A percentile compares a stretch with the other conserved stretches of the same genome.
Evolutionary conservation across 2,888 invertebrate genomes (phyloP).

Genomic region (Saturnia pavonia): DNA sequence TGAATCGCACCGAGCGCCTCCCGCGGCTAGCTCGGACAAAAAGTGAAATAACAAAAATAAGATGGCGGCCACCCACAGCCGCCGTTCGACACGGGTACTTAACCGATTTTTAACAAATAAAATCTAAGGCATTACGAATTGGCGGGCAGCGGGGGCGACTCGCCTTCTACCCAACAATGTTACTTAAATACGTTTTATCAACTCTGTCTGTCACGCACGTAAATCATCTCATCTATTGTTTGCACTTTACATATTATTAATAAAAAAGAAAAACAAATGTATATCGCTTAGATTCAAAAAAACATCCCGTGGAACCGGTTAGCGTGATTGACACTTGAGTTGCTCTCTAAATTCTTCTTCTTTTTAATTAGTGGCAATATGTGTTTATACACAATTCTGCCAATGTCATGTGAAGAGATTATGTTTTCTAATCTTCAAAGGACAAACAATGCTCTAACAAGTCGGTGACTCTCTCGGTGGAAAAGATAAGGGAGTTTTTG

Average conservation of each 20-base stretch:
- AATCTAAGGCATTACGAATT: constrained; percentile 81
- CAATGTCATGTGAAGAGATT: no score
- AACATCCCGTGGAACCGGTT: background rate
- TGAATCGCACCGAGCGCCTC: constrained; percentile 74
- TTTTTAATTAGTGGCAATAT: no score
- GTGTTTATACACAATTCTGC: no score
- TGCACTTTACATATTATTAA: constrained; percentile 1
- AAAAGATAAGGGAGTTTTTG: no score
- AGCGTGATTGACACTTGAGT: background rate
- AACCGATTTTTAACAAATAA: constrained; percentile 83
- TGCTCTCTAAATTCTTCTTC: background rate
- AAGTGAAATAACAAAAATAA: constrained; percentile 76
- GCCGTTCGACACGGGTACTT: constrained; percentile 80
- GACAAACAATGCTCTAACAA: no score
- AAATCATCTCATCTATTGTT: constrained; percentile 20
- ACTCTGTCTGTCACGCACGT: constrained; percentile 44
- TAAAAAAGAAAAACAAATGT: background rate
- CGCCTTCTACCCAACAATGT: constrained; percentile 64
- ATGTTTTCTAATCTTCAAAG: no score
- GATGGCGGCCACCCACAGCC: constrained; percentile 79
- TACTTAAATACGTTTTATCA: constrained; percentile 58
- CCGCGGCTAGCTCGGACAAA: constrained; percentile 75
- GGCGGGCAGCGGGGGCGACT: constrained; percentile 60
- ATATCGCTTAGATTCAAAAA: background rate
- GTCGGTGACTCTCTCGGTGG: no score